Evolutionary conservation across 2,797 vertebrate genomes (phyloP).

Genomic region (Orestias chungarensis): DNA sequence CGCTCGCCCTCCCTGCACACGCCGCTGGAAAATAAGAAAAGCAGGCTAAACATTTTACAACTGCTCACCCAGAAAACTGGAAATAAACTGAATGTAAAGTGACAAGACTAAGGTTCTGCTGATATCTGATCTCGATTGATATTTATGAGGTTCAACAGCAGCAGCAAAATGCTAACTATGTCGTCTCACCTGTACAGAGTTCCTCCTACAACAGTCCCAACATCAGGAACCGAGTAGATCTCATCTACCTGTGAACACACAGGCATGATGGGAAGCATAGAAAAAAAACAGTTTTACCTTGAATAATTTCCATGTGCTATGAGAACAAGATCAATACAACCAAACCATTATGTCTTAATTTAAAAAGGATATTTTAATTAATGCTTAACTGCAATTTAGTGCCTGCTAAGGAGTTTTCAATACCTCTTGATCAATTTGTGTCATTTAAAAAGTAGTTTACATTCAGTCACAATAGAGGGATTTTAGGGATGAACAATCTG

Average conservation of each 20-base stretch:
- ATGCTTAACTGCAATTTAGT: no score
- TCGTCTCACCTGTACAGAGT: slow-evolving; percentile 91
- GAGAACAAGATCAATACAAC: neutral
- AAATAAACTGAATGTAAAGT: neutral
- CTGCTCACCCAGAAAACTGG: neutral
- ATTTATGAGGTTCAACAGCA: neutral
- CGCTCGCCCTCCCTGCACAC: slow-evolving; percentile 95
- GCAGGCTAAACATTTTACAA: neutral
- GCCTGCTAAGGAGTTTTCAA: no score
- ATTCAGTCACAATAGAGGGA: no score
- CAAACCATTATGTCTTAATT: neutral
- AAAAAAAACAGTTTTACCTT: neutral
- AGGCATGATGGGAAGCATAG: neutral
- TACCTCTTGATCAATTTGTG: no score
- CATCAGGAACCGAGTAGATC: slow-evolving; percentile 96
- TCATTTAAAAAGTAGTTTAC: no score
- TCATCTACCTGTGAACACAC: slow-evolving; percentile 89
- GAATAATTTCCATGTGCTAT: neutral
- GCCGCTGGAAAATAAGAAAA: slow-evolving; percentile 78
- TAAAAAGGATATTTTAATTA: no score
- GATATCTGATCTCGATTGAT: neutral
- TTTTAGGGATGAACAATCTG: no score
- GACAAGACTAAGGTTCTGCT: neutral
- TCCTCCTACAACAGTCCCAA: slow-evolving; percentile 96
- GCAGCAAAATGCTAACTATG: neutral